Percentiles rank a stretch among this genome's conserved stretches.
Conservation (phyloP, 2,888 invertebrate genomes). For the Leptothorax acervorum region DNA sequence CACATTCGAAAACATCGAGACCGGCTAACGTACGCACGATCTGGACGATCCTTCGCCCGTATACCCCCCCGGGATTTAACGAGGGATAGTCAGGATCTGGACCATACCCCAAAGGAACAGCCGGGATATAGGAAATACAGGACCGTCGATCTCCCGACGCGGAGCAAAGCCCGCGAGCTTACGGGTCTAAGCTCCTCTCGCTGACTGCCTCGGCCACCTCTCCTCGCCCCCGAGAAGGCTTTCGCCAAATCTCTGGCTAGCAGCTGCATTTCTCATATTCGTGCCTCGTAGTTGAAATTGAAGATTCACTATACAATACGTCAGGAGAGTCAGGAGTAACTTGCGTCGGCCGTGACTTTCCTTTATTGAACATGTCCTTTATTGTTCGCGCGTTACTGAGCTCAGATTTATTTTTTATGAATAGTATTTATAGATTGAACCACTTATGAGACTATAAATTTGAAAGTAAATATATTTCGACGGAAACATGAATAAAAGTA, state of each 20-base stretch:
- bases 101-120: conserved; percentile 69
- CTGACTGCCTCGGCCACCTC: conserved; percentile 72
- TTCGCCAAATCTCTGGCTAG: conserved; percentile 76
- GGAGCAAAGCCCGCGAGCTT: conserved; percentile 81
- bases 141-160: conserved; percentile 80
- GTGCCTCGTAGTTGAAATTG: conserved; percentile 53
- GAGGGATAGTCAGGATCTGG: conserved; percentile 76
- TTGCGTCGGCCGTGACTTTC: conserved; percentile 18
- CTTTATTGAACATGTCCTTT: conserved; percentile 13
- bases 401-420: background rate
- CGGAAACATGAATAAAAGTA: background rate
- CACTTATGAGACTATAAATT: background rate
- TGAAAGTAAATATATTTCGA: background rate
- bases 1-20: conserved; percentile 74
- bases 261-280: conserved; percentile 76
- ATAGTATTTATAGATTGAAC: background rate
- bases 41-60: conserved; percentile 58
- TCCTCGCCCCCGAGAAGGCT: conserved; percentile 72
- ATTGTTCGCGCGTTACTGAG: conserved; percentile 5
- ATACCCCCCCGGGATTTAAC: conserved; percentile 78
- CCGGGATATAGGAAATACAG: conserved; percentile 79
- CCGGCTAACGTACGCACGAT: conserved; percentile 55
- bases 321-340: conserved; percentile 32
- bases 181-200: conserved; percentile 80
- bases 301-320: conserved; percentile 48